Evolutionary conservation across 2,113 vertebrate species (phyloP), one percentile per base, ranked within the genome.

Genomic region (Alaudala cheleensis): DNA sequence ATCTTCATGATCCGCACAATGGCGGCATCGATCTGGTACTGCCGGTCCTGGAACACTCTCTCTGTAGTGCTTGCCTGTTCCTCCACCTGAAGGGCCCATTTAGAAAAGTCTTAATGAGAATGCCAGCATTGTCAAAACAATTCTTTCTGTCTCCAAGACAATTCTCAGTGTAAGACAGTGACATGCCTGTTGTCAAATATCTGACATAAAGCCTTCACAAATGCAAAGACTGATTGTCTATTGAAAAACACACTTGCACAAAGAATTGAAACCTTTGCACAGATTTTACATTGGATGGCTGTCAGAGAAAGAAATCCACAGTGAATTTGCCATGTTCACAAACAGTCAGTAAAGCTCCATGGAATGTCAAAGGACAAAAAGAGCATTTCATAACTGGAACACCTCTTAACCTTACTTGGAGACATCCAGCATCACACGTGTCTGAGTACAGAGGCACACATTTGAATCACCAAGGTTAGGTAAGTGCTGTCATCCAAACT

Each of bases 1-100:
- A 99, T 99, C 94, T 99, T 99, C 99, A 99, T 99, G 96, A 99
- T 99, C 80, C 99, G 98, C 78, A 99, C 99, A 51, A 99, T 99
- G 70, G 99, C 99, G 26, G 99, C 99, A 58, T 99, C 99, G 5
- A 99, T 99, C 97, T 99, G 99, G 98, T 99, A 99, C 66, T 99
- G 99, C 86, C 99, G 98, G 96, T 99, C 99, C 97, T 99, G 99
- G 97, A 99, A 99, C 69, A 99, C 99, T 89, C 99, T 95, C 85
- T 99, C 99, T 65, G 99, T 99, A 96, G 99, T 99, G 96, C 99
- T 99, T 96, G 99, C 99, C 97, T 99, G 99, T 71, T 99, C 99
- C 82, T 99, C 99, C 96, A 99, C 99, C 99, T 99, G 91, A 37
- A 50, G 57, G 60, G 92, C 19, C 20, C 37, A n/a, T 83, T 95